phyloP scores from a whole-genome alignment of 2,888 invertebrate species.

The Oxytorus armatus region DNA sequence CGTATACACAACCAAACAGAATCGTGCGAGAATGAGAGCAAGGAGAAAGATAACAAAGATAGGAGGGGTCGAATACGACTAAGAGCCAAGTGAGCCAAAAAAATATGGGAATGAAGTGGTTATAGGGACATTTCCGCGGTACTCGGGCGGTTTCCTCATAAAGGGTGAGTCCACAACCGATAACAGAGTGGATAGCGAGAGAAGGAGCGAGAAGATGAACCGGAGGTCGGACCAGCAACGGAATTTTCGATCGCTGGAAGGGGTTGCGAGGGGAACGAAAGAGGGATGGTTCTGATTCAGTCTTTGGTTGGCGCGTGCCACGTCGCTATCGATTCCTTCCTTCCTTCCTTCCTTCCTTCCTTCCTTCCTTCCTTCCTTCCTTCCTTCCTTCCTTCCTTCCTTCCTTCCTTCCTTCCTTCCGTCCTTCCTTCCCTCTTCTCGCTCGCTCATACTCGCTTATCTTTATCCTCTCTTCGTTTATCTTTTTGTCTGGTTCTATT shows the following conservation, averaged over 20 bases:
- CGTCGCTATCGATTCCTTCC: slow-evolving; percentile 72
- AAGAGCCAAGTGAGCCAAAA: slow-evolving; percentile 27
- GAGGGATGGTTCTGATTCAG: slow-evolving; percentile 57
- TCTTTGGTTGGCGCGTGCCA: slow-evolving; percentile 74
- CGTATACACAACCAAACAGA: slow-evolving; percentile 25
- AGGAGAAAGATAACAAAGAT: slow-evolving; percentile 7
- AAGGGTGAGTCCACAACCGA: slow-evolving; percentile 23
- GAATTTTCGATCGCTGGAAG: slow-evolving; percentile 44
- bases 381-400: slow-evolving; percentile 29
- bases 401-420: slow-evolving; percentile 68
- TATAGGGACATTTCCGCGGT: slow-evolving; percentile 22
- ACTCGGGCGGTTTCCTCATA: slow-evolving; percentile 39
- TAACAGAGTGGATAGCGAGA: slow-evolving; percentile 49
- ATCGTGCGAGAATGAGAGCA: slow-evolving; percentile 5
- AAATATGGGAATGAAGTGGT: slow-evolving; percentile 14
- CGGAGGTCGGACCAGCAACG: slow-evolving; percentile 51
- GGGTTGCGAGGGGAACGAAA: slow-evolving; percentile 28
- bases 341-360: slow-evolving; percentile 69
- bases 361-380: slow-evolving; percentile 31
- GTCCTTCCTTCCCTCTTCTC: slow-evolving; percentile 52
- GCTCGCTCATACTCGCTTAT: slow-evolving; percentile 14
- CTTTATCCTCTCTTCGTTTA: slow-evolving; percentile 19
- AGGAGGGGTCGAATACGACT: slow-evolving; percentile 15
- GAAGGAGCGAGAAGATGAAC: slow-evolving; percentile 59
- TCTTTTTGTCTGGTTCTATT: slow-evolving; percentile 56